phyloP scores from a whole-genome alignment of 2,113 vertebrate species.

The Scalopus aquaticus region DNA sequence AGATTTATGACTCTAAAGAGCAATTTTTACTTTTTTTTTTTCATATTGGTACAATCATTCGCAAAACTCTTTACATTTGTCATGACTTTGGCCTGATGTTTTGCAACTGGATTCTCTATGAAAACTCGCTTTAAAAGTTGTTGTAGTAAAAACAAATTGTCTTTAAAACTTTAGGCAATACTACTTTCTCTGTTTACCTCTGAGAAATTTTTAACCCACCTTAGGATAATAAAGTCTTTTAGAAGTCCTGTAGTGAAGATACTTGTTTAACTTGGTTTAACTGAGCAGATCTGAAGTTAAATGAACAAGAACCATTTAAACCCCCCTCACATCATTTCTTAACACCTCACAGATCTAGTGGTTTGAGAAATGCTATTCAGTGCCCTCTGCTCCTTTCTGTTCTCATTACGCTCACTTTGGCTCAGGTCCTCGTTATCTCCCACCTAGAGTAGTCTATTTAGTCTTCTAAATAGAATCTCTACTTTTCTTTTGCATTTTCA shows the following conservation, averaged over 20 bases:
- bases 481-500: conserved; percentile 26
- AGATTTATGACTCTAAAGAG: background rate
- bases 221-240: background rate
- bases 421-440: background rate
- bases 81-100: background rate
- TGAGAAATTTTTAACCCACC: background rate
- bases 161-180: background rate
- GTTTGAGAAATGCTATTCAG: background rate
- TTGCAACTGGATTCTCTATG: background rate
- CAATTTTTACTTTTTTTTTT: background rate
- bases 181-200: background rate
- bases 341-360: background rate
- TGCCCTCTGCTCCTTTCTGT: background rate
- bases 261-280: conserved; percentile 14
- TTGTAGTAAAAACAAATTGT: background rate
- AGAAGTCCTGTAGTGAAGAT: background rate
- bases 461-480: background rate
- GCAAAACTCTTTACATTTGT: background rate
- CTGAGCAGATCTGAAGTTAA: conserved; percentile 13
- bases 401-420: background rate
- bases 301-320: background rate
- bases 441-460: background rate
- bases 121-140: conserved; percentile 31
- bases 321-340: background rate
- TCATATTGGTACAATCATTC: background rate